Base-by-base conservation (phyloP, 2,888 invertebrate species). In the Anoplius nigerrimus region DNA sequence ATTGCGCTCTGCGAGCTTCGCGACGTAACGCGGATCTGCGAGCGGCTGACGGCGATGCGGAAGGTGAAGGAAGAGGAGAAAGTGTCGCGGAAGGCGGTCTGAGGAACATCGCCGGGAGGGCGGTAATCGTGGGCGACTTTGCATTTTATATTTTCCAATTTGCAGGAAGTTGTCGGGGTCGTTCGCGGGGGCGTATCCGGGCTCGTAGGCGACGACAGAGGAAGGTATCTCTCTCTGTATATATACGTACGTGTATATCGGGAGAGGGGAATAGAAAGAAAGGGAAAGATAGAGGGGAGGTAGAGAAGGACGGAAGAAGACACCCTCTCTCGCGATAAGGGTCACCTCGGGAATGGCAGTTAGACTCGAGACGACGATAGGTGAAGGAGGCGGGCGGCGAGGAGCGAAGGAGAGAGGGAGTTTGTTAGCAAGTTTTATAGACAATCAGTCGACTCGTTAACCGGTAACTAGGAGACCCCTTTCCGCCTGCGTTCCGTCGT, bases 381-480 rank as follows among this genome's bases (percentile, higher is more conserved):
- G 20, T 24, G 43, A 62, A 62, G 53, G 52, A 55, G 20, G 46
- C 54, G 21, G 20, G 46, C 54, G 21, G 21, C 51, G 43, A 64
- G 59, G 24, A 65, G 48, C 45, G 62, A 27, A 22, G 62, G 58
- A 34, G 54, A 55, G 56, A 20, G 67, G 64, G 82, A 82, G 84
- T 83, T 83, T 84, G 82, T 84, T 83, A 82, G 82, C 80, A 83
- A 83, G 82, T 83, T 83, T 83, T 84, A 83, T 84, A 79, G 84
- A 83, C 84, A 82, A 83, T 84, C 83, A 81, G 83, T 79, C 76
- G 81, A 81, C 84, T 83, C 83, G 84, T 83, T 83, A 84, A 83
- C 79, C 72, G 82, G 78, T 78, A 82, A 83, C 84, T 82, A 77
- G 78, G 75, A 67, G 60, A 70, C 71, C 69, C 76, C 74, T 73